These are phyloP conservation scores for Sebastiscus tertius DNA, from an alignment of 2,797 vertebrate species.

Conservation along the genomic window DNA sequence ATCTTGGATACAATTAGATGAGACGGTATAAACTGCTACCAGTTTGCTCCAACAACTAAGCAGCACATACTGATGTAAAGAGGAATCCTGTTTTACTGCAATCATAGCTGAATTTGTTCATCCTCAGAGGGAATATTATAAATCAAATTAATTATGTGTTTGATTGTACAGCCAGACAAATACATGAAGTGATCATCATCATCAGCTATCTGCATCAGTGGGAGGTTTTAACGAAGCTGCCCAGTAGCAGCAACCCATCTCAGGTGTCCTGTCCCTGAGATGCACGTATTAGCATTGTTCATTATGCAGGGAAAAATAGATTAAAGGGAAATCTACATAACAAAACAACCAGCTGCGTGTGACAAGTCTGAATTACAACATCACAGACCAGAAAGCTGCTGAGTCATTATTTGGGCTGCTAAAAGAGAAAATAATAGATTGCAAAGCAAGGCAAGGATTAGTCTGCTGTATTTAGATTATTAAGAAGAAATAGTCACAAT, in stretches of 20 bases:
- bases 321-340: conserved; percentile 41
- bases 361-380: conserved; percentile 24
- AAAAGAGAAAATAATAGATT: not conserved
- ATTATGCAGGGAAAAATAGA: conserved; percentile 11
- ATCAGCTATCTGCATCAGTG: not conserved
- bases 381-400: conserved; percentile 33
- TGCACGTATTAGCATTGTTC: not conserved
- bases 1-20: conserved; percentile 10
- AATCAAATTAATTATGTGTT: conserved; percentile 17
- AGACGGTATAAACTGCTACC: not conserved
- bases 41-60: conserved; percentile 1
- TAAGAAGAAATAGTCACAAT: not conserved
- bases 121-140: not conserved
- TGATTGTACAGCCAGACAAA: not conserved
- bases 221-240: not conserved
- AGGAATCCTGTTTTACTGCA: conserved; percentile 3
- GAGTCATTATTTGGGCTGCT: conserved; percentile 21
- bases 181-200: not conserved
- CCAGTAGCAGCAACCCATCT: not conserved
- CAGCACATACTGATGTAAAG: not conserved
- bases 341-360: conserved; percentile 19
- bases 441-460: not conserved
- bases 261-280: not conserved
- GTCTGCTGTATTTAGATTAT: conserved; percentile 2
- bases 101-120: not conserved